Conservation (phyloP, 2,888 invertebrate genomes). For the Melieria picta region DNA sequence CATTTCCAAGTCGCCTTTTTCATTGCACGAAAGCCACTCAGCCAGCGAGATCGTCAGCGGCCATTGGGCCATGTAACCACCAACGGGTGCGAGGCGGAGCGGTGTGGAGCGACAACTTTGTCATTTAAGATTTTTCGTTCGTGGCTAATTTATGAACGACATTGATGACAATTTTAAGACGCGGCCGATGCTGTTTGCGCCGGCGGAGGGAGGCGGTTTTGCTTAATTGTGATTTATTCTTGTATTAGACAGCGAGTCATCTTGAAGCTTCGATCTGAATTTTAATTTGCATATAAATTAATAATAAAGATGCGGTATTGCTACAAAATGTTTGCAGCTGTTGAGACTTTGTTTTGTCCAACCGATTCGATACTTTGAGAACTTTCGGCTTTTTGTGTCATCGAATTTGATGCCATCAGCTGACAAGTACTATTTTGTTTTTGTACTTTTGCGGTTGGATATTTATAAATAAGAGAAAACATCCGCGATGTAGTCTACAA, state of each 20-base stretch:
- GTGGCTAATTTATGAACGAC: constrained; percentile 45
- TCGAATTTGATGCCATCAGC: too few species aligned
- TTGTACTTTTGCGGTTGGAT: too few species aligned
- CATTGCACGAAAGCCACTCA: constrained; percentile 23
- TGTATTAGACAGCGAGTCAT: constrained; percentile 9
- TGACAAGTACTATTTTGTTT: too few species aligned
- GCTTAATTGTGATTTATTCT: constrained; percentile 49
- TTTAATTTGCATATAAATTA: background rate
- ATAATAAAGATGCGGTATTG: too few species aligned
- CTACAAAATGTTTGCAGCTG: too few species aligned
- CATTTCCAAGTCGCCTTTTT: constrained; percentile 7
- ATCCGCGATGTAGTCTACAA: too few species aligned
- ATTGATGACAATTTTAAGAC: constrained; percentile 45
- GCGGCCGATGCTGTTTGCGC: background rate
- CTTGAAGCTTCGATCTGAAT: constrained; percentile 22
- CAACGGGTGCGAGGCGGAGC: background rate
- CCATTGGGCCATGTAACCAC: constrained; percentile 11
- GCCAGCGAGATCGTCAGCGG: constrained; percentile 22
- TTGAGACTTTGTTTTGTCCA: too few species aligned
- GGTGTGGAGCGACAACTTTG: background rate
- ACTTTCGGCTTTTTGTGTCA: too few species aligned
- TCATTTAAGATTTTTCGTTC: constrained; percentile 20
- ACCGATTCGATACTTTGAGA: too few species aligned
- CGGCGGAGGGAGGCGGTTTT: constrained; percentile 45
- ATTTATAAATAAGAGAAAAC: too few species aligned